Evolutionary conservation across 92 coral and sea anemone genomes (phyloP).

Genomic region (Siderastrea siderea): DNA sequence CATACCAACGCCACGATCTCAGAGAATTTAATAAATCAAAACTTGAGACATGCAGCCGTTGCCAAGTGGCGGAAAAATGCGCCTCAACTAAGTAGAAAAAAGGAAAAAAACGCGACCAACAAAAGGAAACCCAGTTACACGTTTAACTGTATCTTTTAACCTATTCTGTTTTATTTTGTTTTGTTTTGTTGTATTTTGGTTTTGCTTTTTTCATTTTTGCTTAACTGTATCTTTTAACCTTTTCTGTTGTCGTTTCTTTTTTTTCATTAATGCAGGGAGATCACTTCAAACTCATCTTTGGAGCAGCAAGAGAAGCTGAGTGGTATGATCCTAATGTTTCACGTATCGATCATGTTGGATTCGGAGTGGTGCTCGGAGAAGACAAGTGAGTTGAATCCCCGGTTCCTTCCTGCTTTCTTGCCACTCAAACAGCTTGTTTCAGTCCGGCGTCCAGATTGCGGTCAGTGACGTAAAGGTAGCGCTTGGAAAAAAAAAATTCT

Average conservation of each 20-base stretch:
- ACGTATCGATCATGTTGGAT: slow-evolving; percentile 95
- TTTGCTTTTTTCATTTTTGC: too few species aligned
- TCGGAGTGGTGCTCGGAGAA: slow-evolving; percentile 98
- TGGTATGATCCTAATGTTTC: slow-evolving; percentile 86
- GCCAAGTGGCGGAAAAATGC: not conserved
- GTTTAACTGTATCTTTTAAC: too few species aligned
- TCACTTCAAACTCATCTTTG: slow-evolving; percentile 91
- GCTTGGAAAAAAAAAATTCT: not conserved
- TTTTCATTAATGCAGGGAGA: slow-evolving; percentile 60
- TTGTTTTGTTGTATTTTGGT: too few species aligned
- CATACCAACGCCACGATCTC: too few species aligned
- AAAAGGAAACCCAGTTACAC: not conserved
- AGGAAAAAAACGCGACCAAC: not conserved
- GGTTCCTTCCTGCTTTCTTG: not conserved
- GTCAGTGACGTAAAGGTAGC: not conserved
- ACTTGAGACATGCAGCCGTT: too few species aligned
- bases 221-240: not conserved
- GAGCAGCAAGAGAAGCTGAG: slow-evolving; percentile 87
- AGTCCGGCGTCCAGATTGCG: not conserved
- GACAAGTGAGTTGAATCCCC: slow-evolving; percentile 81
- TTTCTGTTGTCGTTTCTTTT: not conserved
- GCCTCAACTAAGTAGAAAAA: not conserved
- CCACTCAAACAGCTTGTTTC: not conserved
- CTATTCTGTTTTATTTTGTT: too few species aligned
- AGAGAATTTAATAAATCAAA: too few species aligned